Evolutionary conservation across 2,113 vertebrate genomes (phyloP), one percentile per base, ranked within the genome.

Genomic region (Malurus elegans): DNA sequence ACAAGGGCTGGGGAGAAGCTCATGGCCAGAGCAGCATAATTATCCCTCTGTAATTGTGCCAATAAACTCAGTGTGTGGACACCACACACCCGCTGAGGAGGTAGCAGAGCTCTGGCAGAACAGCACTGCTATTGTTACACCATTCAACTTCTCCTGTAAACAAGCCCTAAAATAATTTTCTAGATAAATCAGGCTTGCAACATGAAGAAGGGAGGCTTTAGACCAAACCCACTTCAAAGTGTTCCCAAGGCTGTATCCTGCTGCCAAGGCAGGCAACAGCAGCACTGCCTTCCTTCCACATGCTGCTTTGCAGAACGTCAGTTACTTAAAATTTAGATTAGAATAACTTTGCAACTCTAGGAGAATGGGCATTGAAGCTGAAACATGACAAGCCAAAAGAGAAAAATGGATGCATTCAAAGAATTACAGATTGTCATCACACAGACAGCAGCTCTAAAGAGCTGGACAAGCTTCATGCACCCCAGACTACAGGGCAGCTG

Each of bases 11-110:
- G 23, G 57, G 38, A 45, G 65, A 67, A 74, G 53, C n/a, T 60
- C 17, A 1, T 1, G 2, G 64, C 13, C 0, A 9, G 21, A 70
- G 65, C 42, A 82, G 42, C 0, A 3, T 20, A 29, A 57, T 48
- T 64, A 71, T 6, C 47, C n/a, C 40, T 70, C 53, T 9, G 29
- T 38, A 64, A 67, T 51, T 14, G 36, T 6, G 34, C 38, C 2
- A 2, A 14, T 12, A 56, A 93, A 75, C 20, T 47, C 44, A 1
- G 0, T 0, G 23, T 6, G 26, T 3, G 36, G 48, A 45, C 26
- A 50, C 23, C 44, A 50, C 10, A 1, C 7, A 15, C 8, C 14
- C 3, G 14, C 45, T 18, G 47, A 73, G 62, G 64, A 83, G 58
- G 47, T 44, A 60, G 45, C 79, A 79, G 31, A 87, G 40, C 45